Base-by-base conservation (phyloP, 2,888 invertebrate genomes). In the Resseliella maxima region DNA sequence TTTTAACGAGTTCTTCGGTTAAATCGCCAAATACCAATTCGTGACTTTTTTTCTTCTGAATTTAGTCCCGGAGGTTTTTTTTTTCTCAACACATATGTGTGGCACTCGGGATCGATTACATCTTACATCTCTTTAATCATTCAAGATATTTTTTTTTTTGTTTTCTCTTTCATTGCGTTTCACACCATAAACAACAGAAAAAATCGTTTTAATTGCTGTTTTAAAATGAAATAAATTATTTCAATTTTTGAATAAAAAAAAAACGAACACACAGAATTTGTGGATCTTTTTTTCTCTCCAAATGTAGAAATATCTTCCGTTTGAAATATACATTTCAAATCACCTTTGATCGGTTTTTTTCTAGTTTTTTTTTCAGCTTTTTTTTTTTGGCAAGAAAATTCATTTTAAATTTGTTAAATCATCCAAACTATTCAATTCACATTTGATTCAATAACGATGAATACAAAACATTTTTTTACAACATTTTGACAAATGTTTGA, bases 161-260 rank as follows among this genome's bases (percentile, higher is more conserved):
- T 10, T 54, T 21, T 6, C n/a, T 41, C 41, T 12, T 41, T 12
- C 41, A 8, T 8, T 8, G 41, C 41, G 12, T 8, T 41, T n/a
- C n/a, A n/a, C 64, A 64, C 27, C 21, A 36, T 15, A 35, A 35
- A 35, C 8, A 35, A 81, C 5, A 6, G 36, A 36, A 81, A 81
- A 35, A 81, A 2, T 83, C 1, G 38, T 1, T 83, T 83, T 83
- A 83, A 83, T 83, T 83, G 18, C 83, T 38, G 24, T 36, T 83
- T 83, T 83, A 83, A 83, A 83, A 24, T 15, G n/a, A 83, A 83
- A 81, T 81, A 81, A 81, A 81, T 81, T 81, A 64, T 59, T 59
- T 72, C n/a, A 1, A 36, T 83, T 83, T 1, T n/a, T n/a, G 21
- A 21, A 18, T n/a, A 24, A 83, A 83, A n/a, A 83, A 83, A 83